Evolutionary conservation across 2,113 vertebrate genomes (phyloP).

Genomic region (Microcebus jonahi): DNA sequence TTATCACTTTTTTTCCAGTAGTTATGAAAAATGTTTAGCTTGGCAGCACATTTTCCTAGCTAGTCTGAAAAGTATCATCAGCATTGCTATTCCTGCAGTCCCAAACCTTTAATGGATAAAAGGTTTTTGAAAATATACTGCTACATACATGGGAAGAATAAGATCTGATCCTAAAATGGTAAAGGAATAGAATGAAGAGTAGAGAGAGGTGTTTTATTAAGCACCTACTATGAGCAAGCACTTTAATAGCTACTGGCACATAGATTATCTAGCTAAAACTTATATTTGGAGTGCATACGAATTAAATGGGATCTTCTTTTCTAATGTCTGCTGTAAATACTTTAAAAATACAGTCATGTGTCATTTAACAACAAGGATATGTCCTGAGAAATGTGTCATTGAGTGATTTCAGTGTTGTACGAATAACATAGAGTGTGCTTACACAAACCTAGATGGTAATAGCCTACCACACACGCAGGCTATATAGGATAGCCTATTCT

Average conservation of each 20-base stretch:
- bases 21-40: background rate
- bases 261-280: background rate
- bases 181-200: background rate
- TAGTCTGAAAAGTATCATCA: constrained; percentile 9
- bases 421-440: background rate
- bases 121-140: background rate
- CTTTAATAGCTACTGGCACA: background rate
- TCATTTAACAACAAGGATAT: background rate
- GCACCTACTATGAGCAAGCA: background rate
- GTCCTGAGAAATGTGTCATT: background rate
- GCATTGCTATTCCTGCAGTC: background rate
- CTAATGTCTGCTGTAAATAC: background rate
- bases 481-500: background rate
- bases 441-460: background rate
- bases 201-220: background rate
- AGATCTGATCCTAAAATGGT: background rate
- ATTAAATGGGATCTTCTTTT: background rate
- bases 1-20: background rate
- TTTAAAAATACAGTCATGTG: background rate
- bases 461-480: background rate
- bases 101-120: background rate
- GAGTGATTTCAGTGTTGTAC: background rate
- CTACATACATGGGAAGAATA: background rate
- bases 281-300: background rate
- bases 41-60: background rate